Evolutionary conservation across 1,140 invertebrate species (phyloP).

Genomic region (Wasmannia auropunctata): DNA sequence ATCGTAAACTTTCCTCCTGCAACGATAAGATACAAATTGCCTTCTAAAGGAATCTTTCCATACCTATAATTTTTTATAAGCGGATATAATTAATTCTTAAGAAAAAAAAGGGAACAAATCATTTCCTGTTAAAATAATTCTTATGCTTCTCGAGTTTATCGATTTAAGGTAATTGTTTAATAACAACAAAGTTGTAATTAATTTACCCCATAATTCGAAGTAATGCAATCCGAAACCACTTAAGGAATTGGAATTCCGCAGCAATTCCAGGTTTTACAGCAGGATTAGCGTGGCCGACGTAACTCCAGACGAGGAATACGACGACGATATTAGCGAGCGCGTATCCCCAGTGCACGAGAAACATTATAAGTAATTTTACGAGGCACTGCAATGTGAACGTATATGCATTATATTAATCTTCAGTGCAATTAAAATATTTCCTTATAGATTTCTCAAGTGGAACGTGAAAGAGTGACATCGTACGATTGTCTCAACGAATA

Average conservation of each 20-base stretch:
- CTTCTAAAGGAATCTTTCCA: not conserved
- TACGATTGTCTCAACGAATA: not conserved
- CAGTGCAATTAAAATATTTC: not conserved
- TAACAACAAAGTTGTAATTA: conserved; percentile 58
- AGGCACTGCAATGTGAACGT: conserved; percentile 88
- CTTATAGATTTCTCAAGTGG: not conserved
- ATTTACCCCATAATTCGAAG: conserved; percentile 92
- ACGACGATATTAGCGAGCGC: conserved; percentile 92
- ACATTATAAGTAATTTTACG: conserved; percentile 96
- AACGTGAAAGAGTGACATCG: not conserved
- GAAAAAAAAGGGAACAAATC: not conserved
- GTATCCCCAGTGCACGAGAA: conserved; percentile 96
- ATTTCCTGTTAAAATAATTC: not conserved
- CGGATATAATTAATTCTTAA: not conserved
- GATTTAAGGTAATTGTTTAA: not conserved
- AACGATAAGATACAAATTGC: conserved; percentile 67
- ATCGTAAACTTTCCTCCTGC: conserved; percentile 90
- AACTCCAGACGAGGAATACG: conserved; percentile 95
- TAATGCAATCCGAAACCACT: conserved; percentile 92
- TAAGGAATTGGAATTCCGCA: conserved; percentile 94
- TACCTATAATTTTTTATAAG: conserved; percentile 75
- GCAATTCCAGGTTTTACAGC: conserved; percentile 96
- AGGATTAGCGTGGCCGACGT: conserved; percentile 97
- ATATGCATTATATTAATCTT: not conserved
- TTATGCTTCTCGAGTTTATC: not conserved